Evolutionary conservation across 2,113 vertebrate genomes (phyloP), one percentile per base, ranked within the genome.

Genomic region (Ardeotis arabs): DNA sequence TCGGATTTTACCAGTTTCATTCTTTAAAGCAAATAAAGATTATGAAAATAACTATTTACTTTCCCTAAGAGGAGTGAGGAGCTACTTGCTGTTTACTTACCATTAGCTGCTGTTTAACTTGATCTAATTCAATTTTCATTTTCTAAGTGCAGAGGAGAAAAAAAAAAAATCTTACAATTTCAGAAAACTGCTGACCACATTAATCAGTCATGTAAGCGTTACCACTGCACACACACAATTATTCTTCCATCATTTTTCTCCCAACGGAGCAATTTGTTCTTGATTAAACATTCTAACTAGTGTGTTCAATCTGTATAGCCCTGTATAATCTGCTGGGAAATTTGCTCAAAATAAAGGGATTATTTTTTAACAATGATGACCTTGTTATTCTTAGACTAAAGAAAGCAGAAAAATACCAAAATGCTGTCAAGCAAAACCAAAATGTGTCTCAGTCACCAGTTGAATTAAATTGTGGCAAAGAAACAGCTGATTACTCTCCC

Each of bases 101-200:
- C 93, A 98, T 96, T 47, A 99, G 93, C 62, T 98, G 98, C 90
- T 98, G 95, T 95, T 98, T 98, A 33, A 99, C 98, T 95, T 99
- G 99, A 94, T 99, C 98, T 93, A 99, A 96, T 94, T 99, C 99
- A 92, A 97, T 98, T 98, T 99, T 99, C 99, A 99, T 99, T 98
- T 99, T 99, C 99, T 99, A 97, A 37, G 82, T 35, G 81, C 39
- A 95, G 81, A 84, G n/a, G 7, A 94, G 60, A 53, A 79, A 94
- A 84, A 79, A 41, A 50, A 62, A n/a, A 27, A 4, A 27, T 89
- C 50, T 93, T 50, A 89, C 5, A 76, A 68, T 78, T 64, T 66
- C 41, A 66, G 53, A 20, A 92, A 89, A 63, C 21, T 52, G 25
- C 58, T 83, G 58, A 56, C 20, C 20, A 56, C 72, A 49, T 17